Percentiles rank a stretch among this genome's conserved stretches.
phyloP scores from a whole-genome alignment of 2,113 vertebrate genomes.

The Noturus placidus region DNA sequence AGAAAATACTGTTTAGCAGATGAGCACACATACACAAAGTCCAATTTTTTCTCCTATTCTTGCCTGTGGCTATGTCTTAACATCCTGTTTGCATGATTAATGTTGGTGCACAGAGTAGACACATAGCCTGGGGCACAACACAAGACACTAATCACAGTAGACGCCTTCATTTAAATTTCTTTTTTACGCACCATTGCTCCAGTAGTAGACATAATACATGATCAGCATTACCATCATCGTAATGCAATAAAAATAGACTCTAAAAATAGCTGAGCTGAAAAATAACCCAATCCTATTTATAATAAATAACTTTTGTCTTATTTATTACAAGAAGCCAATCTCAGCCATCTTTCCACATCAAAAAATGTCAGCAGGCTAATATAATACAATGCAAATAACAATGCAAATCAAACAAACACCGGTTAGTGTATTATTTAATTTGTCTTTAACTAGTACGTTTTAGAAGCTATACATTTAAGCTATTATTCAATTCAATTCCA shows the following conservation, averaged over 20 bases:
- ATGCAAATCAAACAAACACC: background rate
- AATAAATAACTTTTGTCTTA: background rate
- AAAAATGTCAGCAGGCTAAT: background rate
- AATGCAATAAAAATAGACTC: background rate
- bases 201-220: background rate
- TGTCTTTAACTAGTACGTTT: background rate
- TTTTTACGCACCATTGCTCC: background rate
- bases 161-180: background rate
- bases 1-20: background rate
- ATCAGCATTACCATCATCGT: background rate
- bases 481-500: background rate
- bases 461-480: background rate
- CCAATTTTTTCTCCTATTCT: background rate
- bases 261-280: background rate
- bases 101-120: constrained; percentile 9
- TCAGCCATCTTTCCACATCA: background rate
- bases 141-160: constrained; percentile 14
- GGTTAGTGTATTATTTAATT: background rate
- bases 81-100: constrained; percentile 4
- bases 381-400: too few species aligned
- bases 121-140: constrained; percentile 31
- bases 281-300: background rate
- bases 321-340: background rate
- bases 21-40: background rate
- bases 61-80: background rate